These are phyloP conservation scores for Gymnorhina tibicen DNA, from an alignment of 2,113 vertebrate genomes.

Conservation along the genomic window DNA sequence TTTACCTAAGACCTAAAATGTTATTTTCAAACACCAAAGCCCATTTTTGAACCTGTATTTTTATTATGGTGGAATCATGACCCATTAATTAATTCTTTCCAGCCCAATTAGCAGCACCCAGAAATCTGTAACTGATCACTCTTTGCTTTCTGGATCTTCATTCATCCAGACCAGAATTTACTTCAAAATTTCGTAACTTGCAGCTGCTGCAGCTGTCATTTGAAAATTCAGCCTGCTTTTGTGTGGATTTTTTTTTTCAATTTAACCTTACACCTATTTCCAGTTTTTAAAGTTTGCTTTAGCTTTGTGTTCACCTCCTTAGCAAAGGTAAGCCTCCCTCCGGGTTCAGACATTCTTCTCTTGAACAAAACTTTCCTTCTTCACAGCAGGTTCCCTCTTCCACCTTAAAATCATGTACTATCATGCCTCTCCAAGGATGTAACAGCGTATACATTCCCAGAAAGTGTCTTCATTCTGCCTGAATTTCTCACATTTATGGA, in stretches of 20 bases:
- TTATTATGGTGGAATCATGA: too few relatives aligned
- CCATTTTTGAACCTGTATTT: not conserved
- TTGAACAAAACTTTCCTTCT: not conserved
- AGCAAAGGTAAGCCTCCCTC: not conserved
- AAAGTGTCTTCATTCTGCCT: not conserved
- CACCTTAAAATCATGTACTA: not conserved
- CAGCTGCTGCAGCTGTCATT: not conserved
- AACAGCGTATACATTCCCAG: not conserved
- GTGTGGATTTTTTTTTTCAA: not conserved
- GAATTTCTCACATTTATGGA: not conserved
- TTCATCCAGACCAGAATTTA: not conserved
- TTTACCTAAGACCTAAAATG: not conserved
- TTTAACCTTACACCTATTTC: not conserved
- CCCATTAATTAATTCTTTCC: not conserved
- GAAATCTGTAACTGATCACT: not conserved
- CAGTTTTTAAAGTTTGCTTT: not conserved
- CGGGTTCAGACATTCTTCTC: not conserved
- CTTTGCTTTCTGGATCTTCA: not conserved
- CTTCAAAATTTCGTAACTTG: not conserved
- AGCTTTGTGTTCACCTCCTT: not conserved
- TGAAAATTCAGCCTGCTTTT: not conserved
- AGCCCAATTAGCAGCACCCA: not conserved
- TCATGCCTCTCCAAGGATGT: not conserved
- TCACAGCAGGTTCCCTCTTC: not conserved
- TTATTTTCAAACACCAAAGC: not conserved